A percentile compares a stretch with the other conserved stretches of the same genome.
phyloP scores from a whole-genome alignment of 2,113 vertebrate genomes.

The Pseudorasbora parva region DNA sequence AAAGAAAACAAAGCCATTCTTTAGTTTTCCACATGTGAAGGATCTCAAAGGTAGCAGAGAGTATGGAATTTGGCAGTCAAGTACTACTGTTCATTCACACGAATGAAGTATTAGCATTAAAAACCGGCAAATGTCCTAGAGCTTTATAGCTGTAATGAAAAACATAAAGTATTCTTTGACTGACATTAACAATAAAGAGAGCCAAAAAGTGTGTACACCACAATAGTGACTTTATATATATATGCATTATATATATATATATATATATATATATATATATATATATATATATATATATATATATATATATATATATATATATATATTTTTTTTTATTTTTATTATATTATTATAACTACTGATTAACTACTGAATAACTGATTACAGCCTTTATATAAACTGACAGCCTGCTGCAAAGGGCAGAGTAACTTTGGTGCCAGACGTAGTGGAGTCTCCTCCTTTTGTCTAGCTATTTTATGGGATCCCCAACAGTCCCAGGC shows the following conservation, averaged over 20 bases:
- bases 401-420: constrained; percentile 18
- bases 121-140: not conserved
- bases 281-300: too few relatives aligned
- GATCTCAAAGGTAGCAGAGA: constrained; percentile 18
- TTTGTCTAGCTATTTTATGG: constrained; percentile 54
- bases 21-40: not conserved
- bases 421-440: constrained; percentile 66
- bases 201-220: not conserved
- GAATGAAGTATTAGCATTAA: not conserved
- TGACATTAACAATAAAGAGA: not conserved
- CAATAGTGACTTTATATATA: too few relatives aligned
- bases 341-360: too few relatives aligned
- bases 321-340: too few relatives aligned
- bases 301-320: too few relatives aligned
- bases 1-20: constrained; percentile 33
- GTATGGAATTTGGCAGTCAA: not conserved
- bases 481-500: constrained; percentile 66
- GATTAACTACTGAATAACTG: too few relatives aligned
- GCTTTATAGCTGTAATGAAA: not conserved
- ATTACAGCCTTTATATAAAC: not conserved
- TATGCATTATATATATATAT: too few relatives aligned
- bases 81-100: constrained; percentile 5
- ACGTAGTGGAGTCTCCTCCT: constrained; percentile 52
- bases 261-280: too few relatives aligned
- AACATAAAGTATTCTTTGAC: not conserved